Conservation (phyloP, 2,888 invertebrate genomes). For the Caenorhabditis sulstoni region DNA sequence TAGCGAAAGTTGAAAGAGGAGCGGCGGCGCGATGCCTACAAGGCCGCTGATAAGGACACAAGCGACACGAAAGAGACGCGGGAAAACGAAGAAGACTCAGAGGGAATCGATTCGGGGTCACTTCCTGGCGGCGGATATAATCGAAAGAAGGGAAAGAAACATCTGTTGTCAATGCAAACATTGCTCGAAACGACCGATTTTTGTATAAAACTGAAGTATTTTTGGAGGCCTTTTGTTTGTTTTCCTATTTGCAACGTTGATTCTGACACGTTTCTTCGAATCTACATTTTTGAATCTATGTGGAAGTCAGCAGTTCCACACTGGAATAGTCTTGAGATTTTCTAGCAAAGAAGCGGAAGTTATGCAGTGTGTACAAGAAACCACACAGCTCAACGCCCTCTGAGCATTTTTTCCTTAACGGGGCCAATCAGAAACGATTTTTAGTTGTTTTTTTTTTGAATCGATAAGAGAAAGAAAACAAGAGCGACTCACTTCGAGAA, state of each 20-base stretch:
- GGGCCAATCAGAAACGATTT: not conserved
- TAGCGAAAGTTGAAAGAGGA: slow-evolving; percentile 40
- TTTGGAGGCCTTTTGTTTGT: not conserved
- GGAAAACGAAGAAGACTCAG: slow-evolving; percentile 23
- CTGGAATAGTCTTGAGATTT: not conserved
- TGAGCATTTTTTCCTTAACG: too few relatives aligned
- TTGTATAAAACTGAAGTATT: slow-evolving; percentile 1
- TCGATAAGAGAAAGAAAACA: not conserved
- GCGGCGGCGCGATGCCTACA: slow-evolving; percentile 7
- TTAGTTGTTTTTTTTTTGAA: not conserved
- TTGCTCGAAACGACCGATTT: slow-evolving; percentile 11
- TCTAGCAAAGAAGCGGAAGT: not conserved
- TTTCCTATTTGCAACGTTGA: not conserved
- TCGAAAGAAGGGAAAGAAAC: not conserved
- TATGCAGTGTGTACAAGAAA: not conserved
- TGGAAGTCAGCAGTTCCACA: too few relatives aligned
- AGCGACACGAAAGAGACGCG: slow-evolving; percentile 3
- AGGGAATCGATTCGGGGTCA: slow-evolving; percentile 1
- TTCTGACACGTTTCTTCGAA: too few relatives aligned
- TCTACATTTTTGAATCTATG: too few relatives aligned
- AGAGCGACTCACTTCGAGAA: not conserved
- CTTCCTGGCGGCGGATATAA: not conserved
- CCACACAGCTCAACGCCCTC: not conserved
- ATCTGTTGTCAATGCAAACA: slow-evolving; percentile 31
- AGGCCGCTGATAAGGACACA: slow-evolving; percentile 26